phyloP scores from a whole-genome alignment of 1,140 invertebrate genomes.

The Drosophila bipectinata region DNA sequence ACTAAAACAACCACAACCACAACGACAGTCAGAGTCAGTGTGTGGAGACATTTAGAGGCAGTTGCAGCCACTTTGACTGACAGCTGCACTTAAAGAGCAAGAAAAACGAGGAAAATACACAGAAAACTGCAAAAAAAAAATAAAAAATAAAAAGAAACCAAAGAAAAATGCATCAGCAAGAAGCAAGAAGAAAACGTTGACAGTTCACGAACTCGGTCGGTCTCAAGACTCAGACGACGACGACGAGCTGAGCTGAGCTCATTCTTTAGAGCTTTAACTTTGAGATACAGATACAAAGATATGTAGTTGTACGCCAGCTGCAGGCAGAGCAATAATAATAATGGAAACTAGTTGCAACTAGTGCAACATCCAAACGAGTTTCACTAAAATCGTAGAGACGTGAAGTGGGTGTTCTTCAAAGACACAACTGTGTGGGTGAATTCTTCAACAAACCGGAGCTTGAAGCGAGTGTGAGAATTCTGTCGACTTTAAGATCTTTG shows the following conservation, averaged over 20 bases:
- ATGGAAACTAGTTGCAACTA: conserved; percentile 77
- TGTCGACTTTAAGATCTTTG: conserved; percentile 17
- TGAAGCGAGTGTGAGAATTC: conserved; percentile 29
- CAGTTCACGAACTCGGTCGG: conserved; percentile 70
- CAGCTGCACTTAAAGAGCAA: conserved; percentile 79
- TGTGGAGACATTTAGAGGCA: conserved; percentile 73
- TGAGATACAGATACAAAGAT: conserved; percentile 61
- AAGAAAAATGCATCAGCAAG: conserved; percentile 10
- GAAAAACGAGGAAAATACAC: conserved; percentile 39
- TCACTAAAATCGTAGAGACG: conserved; percentile 10
- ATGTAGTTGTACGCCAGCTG: conserved; percentile 51
- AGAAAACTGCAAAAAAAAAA: no score
- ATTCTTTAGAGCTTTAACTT: conserved; percentile 57
- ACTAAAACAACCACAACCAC: conserved; percentile 24
- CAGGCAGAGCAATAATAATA: conserved; percentile 55
- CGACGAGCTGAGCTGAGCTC: conserved; percentile 59
- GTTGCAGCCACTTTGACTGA: conserved; percentile 70
- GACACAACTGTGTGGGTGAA: conserved; percentile 27
- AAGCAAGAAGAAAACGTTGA: conserved; percentile 53
- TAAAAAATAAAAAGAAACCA: neutral
- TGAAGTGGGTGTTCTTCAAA: conserved; percentile 34
- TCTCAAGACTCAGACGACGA: conserved; percentile 2
- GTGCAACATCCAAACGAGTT: conserved; percentile 61
- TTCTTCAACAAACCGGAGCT: conserved; percentile 2
- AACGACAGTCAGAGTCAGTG: neutral